Evolutionary conservation across 1,140 invertebrate species (phyloP).

Genomic region (Batillaria attramentaria): DNA sequence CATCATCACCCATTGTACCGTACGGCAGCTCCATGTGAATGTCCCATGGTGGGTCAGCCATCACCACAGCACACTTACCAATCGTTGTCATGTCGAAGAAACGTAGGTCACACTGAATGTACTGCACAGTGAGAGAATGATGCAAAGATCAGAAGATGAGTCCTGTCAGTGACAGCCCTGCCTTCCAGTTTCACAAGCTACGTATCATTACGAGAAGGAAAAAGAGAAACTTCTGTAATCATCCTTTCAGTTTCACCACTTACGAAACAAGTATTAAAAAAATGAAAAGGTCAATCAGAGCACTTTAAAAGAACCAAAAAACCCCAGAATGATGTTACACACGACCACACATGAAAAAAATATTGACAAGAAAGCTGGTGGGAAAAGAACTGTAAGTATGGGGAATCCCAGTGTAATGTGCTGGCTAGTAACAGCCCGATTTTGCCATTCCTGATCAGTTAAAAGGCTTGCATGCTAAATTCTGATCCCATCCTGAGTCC

Average conservation of each 20-base stretch:
- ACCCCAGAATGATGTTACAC: neutral
- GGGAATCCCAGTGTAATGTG: neutral
- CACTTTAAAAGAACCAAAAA: neutral
- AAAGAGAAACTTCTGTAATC: no score
- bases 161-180: no score
- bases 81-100: slow-evolving; percentile 96
- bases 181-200: no score
- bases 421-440: no score
- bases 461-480: no score
- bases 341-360: neutral
- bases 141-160: slow-evolving; percentile 12
- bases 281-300: neutral
- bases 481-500: no score
- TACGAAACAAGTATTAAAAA: no score
- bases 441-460: no score
- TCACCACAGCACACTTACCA: slow-evolving; percentile 76
- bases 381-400: neutral
- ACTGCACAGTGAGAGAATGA: no score
- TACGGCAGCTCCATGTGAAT: slow-evolving; percentile 99
- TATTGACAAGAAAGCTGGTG: neutral
- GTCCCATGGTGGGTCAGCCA: slow-evolving; percentile 94
- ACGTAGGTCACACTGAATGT: slow-evolving; percentile 97
- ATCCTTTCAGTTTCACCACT: no score
- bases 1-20: slow-evolving; percentile 99
- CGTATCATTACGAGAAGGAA: no score